A percentile compares a stretch with the other conserved stretches of the same genome.
phyloP scores from a whole-genome alignment of 2,797 vertebrate species.

The Gallinago nigripennis region DNA sequence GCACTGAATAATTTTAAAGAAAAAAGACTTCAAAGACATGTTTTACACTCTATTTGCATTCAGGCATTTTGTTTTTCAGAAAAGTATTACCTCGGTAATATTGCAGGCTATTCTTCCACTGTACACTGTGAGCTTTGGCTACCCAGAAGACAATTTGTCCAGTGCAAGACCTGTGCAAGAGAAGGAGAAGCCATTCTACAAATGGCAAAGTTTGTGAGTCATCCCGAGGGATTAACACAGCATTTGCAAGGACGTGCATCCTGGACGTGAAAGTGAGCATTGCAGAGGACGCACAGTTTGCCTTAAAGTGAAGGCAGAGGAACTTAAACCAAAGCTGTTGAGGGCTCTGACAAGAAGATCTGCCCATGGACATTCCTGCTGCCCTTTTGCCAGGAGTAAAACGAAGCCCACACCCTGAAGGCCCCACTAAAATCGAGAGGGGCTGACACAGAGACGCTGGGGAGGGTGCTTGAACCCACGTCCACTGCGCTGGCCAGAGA shows the following conservation, averaged over 20 bases:
- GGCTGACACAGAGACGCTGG: rapidly evolving
- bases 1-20: slow-evolving; percentile 3
- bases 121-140: neutral
- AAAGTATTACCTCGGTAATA: neutral
- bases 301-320: neutral
- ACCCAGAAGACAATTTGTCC: neutral
- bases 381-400: neutral
- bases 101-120: neutral
- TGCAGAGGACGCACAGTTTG: neutral
- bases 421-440: neutral
- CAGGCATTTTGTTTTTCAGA: slow-evolving; percentile 23
- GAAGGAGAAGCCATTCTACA: neutral
- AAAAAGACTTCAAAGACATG: slow-evolving; percentile 16
- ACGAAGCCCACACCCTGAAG: rapidly evolving
- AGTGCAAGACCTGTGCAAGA: neutral
- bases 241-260: neutral
- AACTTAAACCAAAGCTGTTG: rapidly evolving
- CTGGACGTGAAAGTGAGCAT: neutral
- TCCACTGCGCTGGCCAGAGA: rapidly evolving
- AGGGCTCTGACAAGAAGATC: neutral
- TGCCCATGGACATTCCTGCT: neutral
- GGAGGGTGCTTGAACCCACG: rapidly evolving
- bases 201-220: neutral
- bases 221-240: neutral
- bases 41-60: slow-evolving; percentile 26